Base-by-base conservation (phyloP, 2,888 invertebrate species). In the Chaetogeoica ovagalla region DNA sequence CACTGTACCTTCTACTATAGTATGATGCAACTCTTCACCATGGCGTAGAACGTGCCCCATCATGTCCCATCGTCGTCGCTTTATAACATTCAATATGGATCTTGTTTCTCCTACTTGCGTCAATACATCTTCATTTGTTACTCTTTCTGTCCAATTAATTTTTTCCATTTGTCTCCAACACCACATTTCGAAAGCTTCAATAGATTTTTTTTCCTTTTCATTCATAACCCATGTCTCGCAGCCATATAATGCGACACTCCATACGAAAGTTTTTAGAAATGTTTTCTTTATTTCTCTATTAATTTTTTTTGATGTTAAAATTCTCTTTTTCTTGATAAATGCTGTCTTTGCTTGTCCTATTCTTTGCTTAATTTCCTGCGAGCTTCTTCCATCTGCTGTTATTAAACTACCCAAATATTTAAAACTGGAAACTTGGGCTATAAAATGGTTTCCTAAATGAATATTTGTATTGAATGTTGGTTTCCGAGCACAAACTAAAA, bases 1-100 rank as follows among this genome's bases (percentile, higher is more conserved):
- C 17, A 43, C 9, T 43, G 43, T 7, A 43, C 9, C 43, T 43
- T 43, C 43, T 43, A 43, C 43, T 43, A 43, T 21, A 37, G n/a
- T 17, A 0, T 63, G 39, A 63, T 63, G 39, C 43, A 65, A 43
- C 43, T 43, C 43, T 65, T 65, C 21, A 39, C 11, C 39, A 65
- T 65, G 65, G 9, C 37, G 9, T 19, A 19, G 8, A 63, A 37
- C n/a, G 48, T 48, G 48, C 48, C 48, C 48, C 13, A 48, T 48
- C 11, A 48, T 65, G 43, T 65, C 5, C 65, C n/a, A 65, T 65
- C 65, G n/a, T 65, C 37, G 43, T 39, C 39, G 63, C n/a, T 63
- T 39, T 62, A 62, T 62, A 30, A 23, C 60, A 23, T 62, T 37
- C 13, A 62, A 15, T 62, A 37, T 62, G 62, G 63, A 63, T 63